Base-by-base conservation (phyloP, 2,797 vertebrate genomes). In the Oceanodroma leucorhoa region DNA sequence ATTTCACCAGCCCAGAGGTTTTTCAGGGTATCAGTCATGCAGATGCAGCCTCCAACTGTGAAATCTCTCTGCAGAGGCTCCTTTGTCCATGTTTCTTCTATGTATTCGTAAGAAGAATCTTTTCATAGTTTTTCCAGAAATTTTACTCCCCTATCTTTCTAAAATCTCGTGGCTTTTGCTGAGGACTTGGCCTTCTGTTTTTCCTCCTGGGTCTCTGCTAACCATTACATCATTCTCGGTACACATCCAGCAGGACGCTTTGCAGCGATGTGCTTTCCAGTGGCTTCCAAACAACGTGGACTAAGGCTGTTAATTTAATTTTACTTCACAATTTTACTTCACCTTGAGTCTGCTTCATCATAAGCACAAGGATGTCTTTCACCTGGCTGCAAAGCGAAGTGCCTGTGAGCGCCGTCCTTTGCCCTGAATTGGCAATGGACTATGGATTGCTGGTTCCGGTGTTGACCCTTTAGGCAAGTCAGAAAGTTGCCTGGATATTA, bases 381-480 rank as follows among this genome's bases (percentile, higher is more conserved):
- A 89, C 75, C 78, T 80, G 83, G 30, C n/a, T 88, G 80, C 65
- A 82, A 90, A 55, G 48, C 2, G 1, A 65, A 94, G 51, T 61
- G 9, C 48, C 57, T 51, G 21, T 2, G 16, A 77, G 18, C 34
- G 45, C 73, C 0, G 0, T 77, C 65, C 48, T 90, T 92, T 91
- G 55, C 41, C 55, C 80, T 57, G 62, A 84, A 57, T 22, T 76
- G 90, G 73, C 86, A 83, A 57, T 57, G 48, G 67, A n/a, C 77
- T 93, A 65, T 34, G 60, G 48, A 73, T 83, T 60, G 23, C 66
- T 90, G 34, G 30, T 82, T 91, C 77, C 0, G 2, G 23, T 87
- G 62, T 45, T 76, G 83, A 77, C 54, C 64, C 61, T 95, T 78
- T 36, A 83, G 77, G 82, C 89, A 94, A 93, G 55, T 64, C 85